Percentiles rank a stretch among this genome's conserved stretches.
Evolutionary conservation across 2,888 invertebrate genomes (phyloP).

Genomic region (Himalopsyche anomala): DNA sequence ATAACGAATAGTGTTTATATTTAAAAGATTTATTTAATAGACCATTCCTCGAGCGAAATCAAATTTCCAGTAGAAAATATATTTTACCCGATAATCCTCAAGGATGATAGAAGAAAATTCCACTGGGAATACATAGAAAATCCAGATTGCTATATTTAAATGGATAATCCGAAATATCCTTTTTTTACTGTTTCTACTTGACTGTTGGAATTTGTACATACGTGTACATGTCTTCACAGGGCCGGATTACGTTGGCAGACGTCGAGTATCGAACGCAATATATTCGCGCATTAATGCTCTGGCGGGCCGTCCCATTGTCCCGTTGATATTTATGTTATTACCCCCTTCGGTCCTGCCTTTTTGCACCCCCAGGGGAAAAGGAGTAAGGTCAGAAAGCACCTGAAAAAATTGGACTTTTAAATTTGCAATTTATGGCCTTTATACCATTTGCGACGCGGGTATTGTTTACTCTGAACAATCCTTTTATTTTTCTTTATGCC

Average conservation of each 20-base stretch:
- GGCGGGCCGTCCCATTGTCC: constrained; percentile 14
- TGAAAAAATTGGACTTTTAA: constrained; percentile 33
- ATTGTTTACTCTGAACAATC: background rate
- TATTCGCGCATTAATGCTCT: constrained; percentile 23
- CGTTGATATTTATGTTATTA: constrained; percentile 23
- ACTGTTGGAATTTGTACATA: background rate
- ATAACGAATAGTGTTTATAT: no score
- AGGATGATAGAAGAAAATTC: no score
- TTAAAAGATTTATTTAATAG: no score
- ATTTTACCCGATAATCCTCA: no score
- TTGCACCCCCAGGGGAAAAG: background rate
- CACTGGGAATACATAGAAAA: no score
- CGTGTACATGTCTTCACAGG: background rate
- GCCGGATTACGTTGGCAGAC: constrained; percentile 4
- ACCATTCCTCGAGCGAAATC: no score
- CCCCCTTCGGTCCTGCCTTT: constrained; percentile 12
- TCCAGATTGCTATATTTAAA: no score
- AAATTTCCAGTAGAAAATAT: no score
- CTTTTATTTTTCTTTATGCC: background rate
- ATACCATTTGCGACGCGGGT: constrained; percentile 1
- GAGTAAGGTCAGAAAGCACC: constrained; percentile 18
- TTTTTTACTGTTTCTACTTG: background rate
- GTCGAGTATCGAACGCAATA: constrained; percentile 26
- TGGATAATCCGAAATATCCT: no score
- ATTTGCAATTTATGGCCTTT: background rate